Percentiles rank a stretch among this genome's conserved stretches.
phyloP scores from a whole-genome alignment of 2,113 vertebrate species.

The Rhombomys opimus region DNA sequence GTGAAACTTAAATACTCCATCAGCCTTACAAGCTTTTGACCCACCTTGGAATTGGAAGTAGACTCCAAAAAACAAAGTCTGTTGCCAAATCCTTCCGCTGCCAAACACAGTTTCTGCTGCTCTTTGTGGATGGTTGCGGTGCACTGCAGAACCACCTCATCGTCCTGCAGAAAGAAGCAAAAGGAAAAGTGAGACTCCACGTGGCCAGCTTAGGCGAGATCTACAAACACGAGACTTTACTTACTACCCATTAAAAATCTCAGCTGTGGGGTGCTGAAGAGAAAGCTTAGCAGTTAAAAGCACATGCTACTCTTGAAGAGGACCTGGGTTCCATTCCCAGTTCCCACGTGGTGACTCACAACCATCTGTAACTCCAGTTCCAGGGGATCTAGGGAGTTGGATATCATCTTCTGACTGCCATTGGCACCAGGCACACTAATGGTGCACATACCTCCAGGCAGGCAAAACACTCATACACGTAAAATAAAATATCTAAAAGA shows the following conservation, averaged over 20 bases:
- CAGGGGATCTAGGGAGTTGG: not conserved
- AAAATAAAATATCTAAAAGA: not conserved
- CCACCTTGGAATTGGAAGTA: constrained; percentile 98
- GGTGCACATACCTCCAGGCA: too few species aligned
- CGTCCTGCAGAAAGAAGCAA: constrained; percentile 88
- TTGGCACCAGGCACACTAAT: not conserved
- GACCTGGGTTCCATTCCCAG: not conserved
- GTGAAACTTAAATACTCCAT: not conserved
- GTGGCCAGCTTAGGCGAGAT: not conserved
- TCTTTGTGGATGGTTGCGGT: constrained; percentile 95
- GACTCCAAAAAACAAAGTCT: constrained; percentile 98
- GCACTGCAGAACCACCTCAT: constrained; percentile 98
- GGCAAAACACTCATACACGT: not conserved
- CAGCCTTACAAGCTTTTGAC: constrained; percentile 6
- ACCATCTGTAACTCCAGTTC: not conserved
- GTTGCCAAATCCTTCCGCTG: constrained; percentile 98
- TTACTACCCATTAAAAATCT: not conserved
- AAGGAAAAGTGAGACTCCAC: constrained; percentile 4
- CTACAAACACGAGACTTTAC: not conserved
- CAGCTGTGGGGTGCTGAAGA: not conserved
- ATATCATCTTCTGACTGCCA: not conserved
- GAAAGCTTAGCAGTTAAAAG: not conserved
- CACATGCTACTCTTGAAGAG: not conserved
- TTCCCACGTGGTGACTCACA: not conserved
- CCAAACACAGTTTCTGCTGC: constrained; percentile 96